Conservation (phyloP, 2,113 vertebrate species). For the Leucoraja erinaceus region DNA sequence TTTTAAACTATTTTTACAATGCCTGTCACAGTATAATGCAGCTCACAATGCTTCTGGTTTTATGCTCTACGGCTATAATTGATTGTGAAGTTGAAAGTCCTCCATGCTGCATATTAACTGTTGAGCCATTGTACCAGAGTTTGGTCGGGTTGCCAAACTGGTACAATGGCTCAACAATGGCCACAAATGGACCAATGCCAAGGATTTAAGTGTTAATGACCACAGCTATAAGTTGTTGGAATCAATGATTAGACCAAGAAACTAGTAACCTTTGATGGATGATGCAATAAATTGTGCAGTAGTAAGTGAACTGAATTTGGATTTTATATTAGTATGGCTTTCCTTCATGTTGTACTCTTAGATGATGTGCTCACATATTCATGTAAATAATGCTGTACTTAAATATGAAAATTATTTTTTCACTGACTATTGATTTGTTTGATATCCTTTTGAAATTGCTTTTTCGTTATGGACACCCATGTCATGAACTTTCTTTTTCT, state of each 20-base stretch:
- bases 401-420: neutral
- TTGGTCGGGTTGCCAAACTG: neutral
- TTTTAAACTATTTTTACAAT: neutral
- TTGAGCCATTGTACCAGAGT: neutral
- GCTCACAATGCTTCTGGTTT: neutral
- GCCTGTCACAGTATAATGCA: neutral
- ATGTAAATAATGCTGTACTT: neutral
- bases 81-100: neutral
- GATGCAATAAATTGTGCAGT: neutral
- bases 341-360: neutral
- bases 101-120: neutral
- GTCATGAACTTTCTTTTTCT: neutral
- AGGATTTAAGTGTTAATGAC: neutral
- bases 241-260: neutral
- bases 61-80: neutral
- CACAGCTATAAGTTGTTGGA: neutral
- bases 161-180: neutral
- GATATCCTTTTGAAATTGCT: neutral
- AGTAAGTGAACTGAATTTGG: slow-evolving; percentile 5
- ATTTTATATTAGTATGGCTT: neutral
- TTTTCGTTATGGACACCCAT: neutral
- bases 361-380: neutral
- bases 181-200: neutral
- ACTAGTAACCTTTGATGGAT: neutral
- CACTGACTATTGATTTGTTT: neutral